Evolutionary conservation across 2,888 invertebrate genomes (phyloP).

Genomic region (Ichneumoninae sp.): DNA sequence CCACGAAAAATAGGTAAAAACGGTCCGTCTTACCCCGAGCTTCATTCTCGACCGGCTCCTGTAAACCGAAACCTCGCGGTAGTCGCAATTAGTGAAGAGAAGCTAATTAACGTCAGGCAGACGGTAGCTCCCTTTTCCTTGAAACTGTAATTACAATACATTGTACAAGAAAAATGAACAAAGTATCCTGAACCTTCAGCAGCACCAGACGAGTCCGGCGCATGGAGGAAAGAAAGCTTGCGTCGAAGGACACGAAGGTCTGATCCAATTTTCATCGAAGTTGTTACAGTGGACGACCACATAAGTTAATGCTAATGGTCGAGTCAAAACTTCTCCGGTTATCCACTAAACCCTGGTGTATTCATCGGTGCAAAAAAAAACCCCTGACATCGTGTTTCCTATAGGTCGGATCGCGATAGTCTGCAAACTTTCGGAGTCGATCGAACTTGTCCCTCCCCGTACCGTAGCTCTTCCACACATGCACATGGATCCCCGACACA

Average conservation of each 20-base stretch:
- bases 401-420: not conserved
- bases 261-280: constrained; percentile 1
- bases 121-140: not conserved
- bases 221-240: not conserved
- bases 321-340: not conserved
- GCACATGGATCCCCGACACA: not conserved
- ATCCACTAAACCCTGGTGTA: not conserved
- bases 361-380: not conserved
- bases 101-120: constrained; percentile 36
- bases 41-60: not conserved
- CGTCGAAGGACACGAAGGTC: not conserved
- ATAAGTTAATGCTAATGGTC: not conserved
- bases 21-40: not conserved
- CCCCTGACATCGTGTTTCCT: not conserved
- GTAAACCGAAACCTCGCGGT: not conserved
- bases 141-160: constrained; percentile 15
- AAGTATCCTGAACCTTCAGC: not conserved
- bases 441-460: not conserved
- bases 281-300: constrained; percentile 2
- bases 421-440: not conserved
- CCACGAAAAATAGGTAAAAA: not conserved
- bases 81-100: constrained; percentile 21
- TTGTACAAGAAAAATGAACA: not conserved
- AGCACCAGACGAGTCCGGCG: not conserved
- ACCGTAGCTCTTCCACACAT: not conserved